A percentile compares a stretch with the other conserved stretches of the same genome.
Conservation (phyloP, 2,113 vertebrate species). For the Argyrosomus japonicus region DNA sequence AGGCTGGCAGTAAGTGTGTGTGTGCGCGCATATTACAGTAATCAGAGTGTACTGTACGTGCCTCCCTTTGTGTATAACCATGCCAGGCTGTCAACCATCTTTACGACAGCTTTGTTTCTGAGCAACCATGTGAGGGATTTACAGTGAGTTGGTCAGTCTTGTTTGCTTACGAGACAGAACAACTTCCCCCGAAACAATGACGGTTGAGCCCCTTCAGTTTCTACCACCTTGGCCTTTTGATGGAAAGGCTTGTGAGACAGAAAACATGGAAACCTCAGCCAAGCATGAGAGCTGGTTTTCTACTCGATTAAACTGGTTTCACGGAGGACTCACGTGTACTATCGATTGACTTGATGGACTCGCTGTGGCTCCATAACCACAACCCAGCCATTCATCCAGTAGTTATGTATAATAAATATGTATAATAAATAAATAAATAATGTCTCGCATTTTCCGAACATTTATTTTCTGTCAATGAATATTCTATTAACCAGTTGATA, state of each 20-base stretch:
- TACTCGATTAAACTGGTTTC: constrained; percentile 64
- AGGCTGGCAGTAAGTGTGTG: not conserved
- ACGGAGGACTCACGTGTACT: constrained; percentile 16
- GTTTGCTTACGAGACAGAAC: constrained; percentile 37
- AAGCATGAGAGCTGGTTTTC: constrained; percentile 71
- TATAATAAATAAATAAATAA: not conserved
- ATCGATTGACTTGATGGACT: constrained; percentile 43
- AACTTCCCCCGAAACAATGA: not conserved
- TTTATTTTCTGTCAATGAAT: not conserved
- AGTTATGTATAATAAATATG: not conserved
- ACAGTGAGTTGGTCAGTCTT: constrained; percentile 15
- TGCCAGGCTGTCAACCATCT: not conserved
- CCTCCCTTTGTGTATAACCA: not conserved
- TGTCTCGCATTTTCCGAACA: not conserved
- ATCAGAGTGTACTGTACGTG: not conserved
- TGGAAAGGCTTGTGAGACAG: constrained; percentile 48
- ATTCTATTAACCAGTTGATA: not conserved
- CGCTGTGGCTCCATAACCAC: not conserved
- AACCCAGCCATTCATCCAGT: not conserved
- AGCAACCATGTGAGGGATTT: constrained; percentile 22
- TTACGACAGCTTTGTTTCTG: constrained; percentile 4
- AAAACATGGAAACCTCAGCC: constrained; percentile 57
- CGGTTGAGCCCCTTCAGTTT: constrained; percentile 33
- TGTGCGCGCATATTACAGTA: not conserved
- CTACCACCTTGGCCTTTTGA: constrained; percentile 42